phyloP scores from a whole-genome alignment of 2,113 vertebrate genomes.

The Epinephelus fuscoguttatus region DNA sequence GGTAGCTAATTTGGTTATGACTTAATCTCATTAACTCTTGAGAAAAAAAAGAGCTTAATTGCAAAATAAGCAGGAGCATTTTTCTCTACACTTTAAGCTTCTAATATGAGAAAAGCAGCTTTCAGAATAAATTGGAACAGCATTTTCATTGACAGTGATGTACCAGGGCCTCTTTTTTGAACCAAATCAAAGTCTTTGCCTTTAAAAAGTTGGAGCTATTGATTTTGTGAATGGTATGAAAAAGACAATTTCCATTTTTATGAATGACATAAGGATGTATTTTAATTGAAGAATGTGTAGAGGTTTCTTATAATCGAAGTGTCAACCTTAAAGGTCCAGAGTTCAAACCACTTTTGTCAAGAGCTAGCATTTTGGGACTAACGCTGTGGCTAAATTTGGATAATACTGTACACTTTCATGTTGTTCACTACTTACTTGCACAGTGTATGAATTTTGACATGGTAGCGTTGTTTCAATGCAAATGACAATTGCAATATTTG shows the following conservation, averaged over 20 bases:
- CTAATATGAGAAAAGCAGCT: conserved; percentile 48
- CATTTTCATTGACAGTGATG: neutral
- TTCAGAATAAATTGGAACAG: conserved; percentile 8
- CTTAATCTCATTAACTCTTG: conserved; percentile 31
- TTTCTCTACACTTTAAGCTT: conserved; percentile 24
- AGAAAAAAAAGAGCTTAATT: conserved; percentile 19
- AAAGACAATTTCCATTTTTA: neutral
- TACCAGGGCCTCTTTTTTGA: neutral
- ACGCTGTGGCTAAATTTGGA: too few relatives aligned
- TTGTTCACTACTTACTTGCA: too few relatives aligned
- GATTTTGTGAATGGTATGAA: neutral
- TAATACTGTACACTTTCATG: too few relatives aligned
- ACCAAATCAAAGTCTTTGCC: neutral
- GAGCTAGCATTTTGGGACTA: too few relatives aligned
- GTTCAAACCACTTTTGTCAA: neutral
- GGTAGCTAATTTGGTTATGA: neutral
- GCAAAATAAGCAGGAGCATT: conserved; percentile 10
- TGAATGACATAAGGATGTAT: too few relatives aligned
- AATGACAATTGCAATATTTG: too few relatives aligned
- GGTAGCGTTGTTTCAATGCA: too few relatives aligned
- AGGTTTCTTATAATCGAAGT: neutral
- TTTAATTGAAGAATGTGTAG: neutral
- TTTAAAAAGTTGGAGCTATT: neutral
- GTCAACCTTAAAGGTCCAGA: neutral
- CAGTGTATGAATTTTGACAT: too few relatives aligned